Evolutionary conservation across 2,797 vertebrate genomes (phyloP).

Genomic region (Paramormyrops hopkinsi): DNA sequence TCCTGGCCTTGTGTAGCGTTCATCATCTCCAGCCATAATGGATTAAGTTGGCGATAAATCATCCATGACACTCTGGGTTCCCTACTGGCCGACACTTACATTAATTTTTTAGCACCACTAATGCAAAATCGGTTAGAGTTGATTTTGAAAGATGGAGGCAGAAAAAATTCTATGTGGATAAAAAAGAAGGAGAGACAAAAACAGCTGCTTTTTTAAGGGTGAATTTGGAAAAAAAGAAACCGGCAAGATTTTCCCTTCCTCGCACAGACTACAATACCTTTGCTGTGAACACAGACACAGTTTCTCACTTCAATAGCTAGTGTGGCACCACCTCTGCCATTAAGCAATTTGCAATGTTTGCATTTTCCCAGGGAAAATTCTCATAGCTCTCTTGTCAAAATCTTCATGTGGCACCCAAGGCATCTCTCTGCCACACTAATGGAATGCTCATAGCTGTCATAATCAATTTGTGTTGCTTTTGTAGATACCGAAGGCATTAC

Average conservation of each 20-base stretch:
- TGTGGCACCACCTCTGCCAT: constrained; percentile 32
- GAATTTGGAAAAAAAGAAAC: not conserved
- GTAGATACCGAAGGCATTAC: constrained; percentile 80
- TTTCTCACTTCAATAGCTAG: constrained; percentile 18
- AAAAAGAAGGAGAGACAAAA: constrained; percentile 3
- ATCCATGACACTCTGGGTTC: constrained; percentile 55
- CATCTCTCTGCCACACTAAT: constrained; percentile 30
- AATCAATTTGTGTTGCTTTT: constrained; percentile 81
- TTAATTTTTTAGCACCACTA: constrained; percentile 55
- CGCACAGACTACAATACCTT: not conserved
- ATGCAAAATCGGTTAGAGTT: constrained; percentile 47
- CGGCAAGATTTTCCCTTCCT: not conserved
- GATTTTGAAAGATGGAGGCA: constrained; percentile 43
- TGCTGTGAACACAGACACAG: not conserved
- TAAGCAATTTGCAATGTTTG: constrained; percentile 36
- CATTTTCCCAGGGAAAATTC: constrained; percentile 28
- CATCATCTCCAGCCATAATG: constrained; percentile 63
- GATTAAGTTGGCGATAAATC: constrained; percentile 72
- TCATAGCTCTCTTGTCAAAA: constrained; percentile 20
- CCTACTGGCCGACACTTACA: constrained; percentile 52
- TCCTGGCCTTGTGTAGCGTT: constrained; percentile 46
- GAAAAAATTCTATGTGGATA: constrained; percentile 28
- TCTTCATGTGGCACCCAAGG: constrained; percentile 23
- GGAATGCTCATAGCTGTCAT: constrained; percentile 70
- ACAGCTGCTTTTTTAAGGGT: not conserved